phyloP scores from a whole-genome alignment of 1,140 invertebrate genomes.

The Cyphomyrmex costatus region DNA sequence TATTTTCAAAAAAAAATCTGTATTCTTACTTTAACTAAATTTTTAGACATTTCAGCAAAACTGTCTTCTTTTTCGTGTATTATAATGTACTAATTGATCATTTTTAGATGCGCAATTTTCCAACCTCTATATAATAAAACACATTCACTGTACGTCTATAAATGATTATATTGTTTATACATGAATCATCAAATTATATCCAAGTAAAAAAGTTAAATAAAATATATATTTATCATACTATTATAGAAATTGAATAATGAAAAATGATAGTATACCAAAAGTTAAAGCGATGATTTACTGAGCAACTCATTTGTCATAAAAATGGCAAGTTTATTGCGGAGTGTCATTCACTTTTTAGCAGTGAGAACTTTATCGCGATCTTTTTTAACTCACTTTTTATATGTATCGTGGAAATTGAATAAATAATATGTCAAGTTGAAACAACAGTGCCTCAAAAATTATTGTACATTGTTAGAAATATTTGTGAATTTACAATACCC shows the following conservation, averaged over 20 bases:
- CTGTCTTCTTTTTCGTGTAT: too few species aligned
- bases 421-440: background rate
- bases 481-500: too few species aligned
- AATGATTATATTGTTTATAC: background rate
- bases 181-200: background rate
- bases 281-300: background rate
- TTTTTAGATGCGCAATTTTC: background rate
- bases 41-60: too few species aligned
- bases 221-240: background rate
- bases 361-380: background rate
- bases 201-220: background rate
- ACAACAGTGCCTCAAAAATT: background rate
- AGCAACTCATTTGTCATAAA: background rate
- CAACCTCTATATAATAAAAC: background rate
- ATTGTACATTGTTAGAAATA: too few species aligned
- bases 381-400: background rate
- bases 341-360: background rate
- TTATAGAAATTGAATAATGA: slow-evolving; percentile 17
- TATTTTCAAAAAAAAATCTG: too few species aligned
- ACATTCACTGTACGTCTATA: background rate
- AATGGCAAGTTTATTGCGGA: background rate
- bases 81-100: too few species aligned
- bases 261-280: too few species aligned
- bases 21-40: too few species aligned
- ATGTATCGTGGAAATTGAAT: background rate